Evolutionary conservation across 2,888 invertebrate genomes (phyloP).

Genomic region (Eugnorisma glareosa): DNA sequence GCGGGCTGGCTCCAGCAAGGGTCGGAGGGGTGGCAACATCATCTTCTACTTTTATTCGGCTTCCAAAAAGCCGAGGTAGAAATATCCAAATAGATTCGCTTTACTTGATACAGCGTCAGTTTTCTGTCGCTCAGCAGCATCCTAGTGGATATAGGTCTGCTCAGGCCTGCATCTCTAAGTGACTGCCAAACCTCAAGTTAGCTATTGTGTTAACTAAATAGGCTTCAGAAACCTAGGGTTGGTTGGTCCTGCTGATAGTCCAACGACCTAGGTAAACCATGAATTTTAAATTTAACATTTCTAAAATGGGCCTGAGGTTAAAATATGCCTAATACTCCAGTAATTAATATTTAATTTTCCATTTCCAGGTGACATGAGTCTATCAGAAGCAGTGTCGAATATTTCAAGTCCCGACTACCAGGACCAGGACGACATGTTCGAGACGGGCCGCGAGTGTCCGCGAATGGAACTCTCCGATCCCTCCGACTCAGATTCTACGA

Average conservation of each 20-base stretch:
- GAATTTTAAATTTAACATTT: background rate
- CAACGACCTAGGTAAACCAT: too few relatives aligned
- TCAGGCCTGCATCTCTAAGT: background rate
- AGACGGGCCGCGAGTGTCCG: conserved; percentile 94
- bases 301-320: background rate
- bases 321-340: background rate
- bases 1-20: too few relatives aligned
- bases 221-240: background rate
- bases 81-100: too few relatives aligned
- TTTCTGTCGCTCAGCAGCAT: background rate
- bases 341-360: conserved; percentile 70
- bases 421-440: conserved; percentile 96
- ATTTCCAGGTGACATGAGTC: conserved; percentile 94
- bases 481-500: conserved; percentile 97
- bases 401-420: conserved; percentile 97
- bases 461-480: conserved; percentile 96
- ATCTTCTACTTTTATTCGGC: background rate
- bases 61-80: background rate
- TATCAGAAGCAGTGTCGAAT: conserved; percentile 96
- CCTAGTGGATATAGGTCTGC: background rate
- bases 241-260: background rate
- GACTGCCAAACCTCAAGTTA: background rate
- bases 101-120: background rate
- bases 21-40: too few relatives aligned
- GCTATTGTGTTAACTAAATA: background rate